Percentiles rank a stretch among this genome's conserved stretches.
Conservation (phyloP, 2,797 vertebrate genomes). For the Spondyliosoma cantharus region DNA sequence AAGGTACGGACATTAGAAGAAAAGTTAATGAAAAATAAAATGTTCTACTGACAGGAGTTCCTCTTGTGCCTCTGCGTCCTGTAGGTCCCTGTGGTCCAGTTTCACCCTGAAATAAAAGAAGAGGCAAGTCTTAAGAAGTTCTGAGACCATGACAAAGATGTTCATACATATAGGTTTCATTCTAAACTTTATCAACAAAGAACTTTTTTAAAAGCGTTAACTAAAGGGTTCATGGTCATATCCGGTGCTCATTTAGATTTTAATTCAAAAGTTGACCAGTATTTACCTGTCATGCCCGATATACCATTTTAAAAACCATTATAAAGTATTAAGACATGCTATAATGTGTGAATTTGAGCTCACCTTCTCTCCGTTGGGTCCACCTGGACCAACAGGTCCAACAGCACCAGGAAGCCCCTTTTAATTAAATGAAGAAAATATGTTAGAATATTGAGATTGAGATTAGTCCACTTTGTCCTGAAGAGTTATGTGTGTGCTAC, state of each 20-base stretch:
- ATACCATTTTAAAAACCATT: too few species aligned
- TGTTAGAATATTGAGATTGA: not conserved
- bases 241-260: too few species aligned
- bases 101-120: constrained; percentile 88
- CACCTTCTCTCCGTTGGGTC: constrained; percentile 94
- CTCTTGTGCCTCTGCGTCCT: constrained; percentile 93
- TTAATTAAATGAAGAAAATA: not conserved
- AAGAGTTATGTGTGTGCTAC: too few species aligned
- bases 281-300: too few species aligned
- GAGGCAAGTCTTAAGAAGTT: not conserved
- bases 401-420: constrained; percentile 87
- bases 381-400: constrained; percentile 88
- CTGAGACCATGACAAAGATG: not conserved
- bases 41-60: constrained; percentile 88
- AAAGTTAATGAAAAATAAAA: not conserved
- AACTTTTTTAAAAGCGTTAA: not conserved
- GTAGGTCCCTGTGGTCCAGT: constrained; percentile 90
- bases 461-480: too few species aligned
- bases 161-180: not conserved
- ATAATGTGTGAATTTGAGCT: constrained; percentile 18
- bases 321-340: too few species aligned
- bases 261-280: not conserved
- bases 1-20: not conserved
- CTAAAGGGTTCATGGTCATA: not conserved
- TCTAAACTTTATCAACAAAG: too few species aligned